A percentile compares a stretch with the other conserved stretches of the same genome.
Conservation (phyloP, 35 echinoderm and acorn worm species). For the Ophiothrix spiculata region DNA sequence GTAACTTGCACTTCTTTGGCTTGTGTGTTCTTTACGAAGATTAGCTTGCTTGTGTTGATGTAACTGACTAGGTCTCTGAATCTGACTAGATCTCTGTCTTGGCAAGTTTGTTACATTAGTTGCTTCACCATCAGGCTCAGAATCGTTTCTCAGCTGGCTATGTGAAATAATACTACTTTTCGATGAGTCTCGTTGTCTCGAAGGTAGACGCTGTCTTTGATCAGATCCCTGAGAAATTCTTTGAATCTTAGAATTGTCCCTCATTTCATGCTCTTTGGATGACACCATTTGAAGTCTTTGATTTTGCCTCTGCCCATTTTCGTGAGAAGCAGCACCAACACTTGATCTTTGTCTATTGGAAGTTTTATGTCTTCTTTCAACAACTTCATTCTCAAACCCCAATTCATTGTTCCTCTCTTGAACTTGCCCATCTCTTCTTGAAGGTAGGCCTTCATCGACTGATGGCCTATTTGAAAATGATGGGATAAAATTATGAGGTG, state of each 20-base stretch:
- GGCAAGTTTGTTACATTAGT: background rate
- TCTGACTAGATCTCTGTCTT: background rate
- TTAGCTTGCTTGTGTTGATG: background rate
- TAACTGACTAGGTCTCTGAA: background rate
- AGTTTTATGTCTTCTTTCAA: background rate
- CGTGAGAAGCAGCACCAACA: background rate
- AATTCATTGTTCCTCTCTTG: too few species aligned
- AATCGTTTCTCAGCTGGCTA: background rate
- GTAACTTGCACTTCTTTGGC: background rate
- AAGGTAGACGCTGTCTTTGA: too few species aligned
- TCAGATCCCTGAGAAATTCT: too few species aligned
- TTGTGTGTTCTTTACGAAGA: background rate
- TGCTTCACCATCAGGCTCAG: background rate
- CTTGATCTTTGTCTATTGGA: background rate
- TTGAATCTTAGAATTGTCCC: too few species aligned
- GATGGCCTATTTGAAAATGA: too few species aligned
- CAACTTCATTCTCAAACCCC: too few species aligned
- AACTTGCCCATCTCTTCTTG: too few species aligned
- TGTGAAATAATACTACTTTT: background rate
- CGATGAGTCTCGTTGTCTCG: background rate
- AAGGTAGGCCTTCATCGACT: too few species aligned
- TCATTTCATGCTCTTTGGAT: too few species aligned
- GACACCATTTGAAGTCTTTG: too few species aligned
- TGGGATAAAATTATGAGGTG: too few species aligned
- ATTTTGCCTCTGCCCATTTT: background rate